Base-by-base conservation (phyloP, 2,888 invertebrate genomes). In the Adela reaumurella region DNA sequence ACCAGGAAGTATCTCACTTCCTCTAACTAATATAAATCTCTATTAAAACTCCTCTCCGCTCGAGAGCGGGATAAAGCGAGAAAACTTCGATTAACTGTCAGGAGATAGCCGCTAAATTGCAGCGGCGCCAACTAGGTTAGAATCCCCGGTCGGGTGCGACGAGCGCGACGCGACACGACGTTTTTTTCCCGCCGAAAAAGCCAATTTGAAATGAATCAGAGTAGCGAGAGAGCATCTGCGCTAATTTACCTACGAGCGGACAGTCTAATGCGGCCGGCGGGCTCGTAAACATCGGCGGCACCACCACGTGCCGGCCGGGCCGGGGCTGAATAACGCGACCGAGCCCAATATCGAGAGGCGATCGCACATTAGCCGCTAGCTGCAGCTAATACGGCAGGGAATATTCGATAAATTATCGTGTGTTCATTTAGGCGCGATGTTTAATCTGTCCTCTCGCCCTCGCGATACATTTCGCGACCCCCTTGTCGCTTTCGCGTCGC, bases 161-260 rank as follows among this genome's bases (percentile, higher is more conserved):
- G 10, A 66, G 69, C 70, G 63, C 70, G 70, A 61, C 63, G 63
- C 55, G 54, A 61, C 62, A 60, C 58, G 62, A 59, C 60, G 62
- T 68, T 72, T 76, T 77, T 74, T 70, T 64, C 61, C 62, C 68
- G 68, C 70, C 74, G 74, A 73, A 77, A 19, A 74, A 77, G 74
- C 77, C 77, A 78, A 78, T 78, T 78, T 76, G 71, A 68, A 78
- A 78, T 78, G 77, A 78, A 78, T 78, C 78, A 78, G 73, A 67
- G 76, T 70, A 72, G 74, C 74, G 69, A 67, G 73, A 70, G 65
- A 76, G 71, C 78, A 78, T 78, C 77, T 78, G 78, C 73, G 78
- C 78, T 78, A 78, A 78, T 78, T 78, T 78, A 78, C 78, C 78
- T 77, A 77, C 74, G 72, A 67, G 70, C 64, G 73, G 77, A 77